phyloP scores from a whole-genome alignment of 2,113 vertebrate genomes.

The Numida meleagris region DNA sequence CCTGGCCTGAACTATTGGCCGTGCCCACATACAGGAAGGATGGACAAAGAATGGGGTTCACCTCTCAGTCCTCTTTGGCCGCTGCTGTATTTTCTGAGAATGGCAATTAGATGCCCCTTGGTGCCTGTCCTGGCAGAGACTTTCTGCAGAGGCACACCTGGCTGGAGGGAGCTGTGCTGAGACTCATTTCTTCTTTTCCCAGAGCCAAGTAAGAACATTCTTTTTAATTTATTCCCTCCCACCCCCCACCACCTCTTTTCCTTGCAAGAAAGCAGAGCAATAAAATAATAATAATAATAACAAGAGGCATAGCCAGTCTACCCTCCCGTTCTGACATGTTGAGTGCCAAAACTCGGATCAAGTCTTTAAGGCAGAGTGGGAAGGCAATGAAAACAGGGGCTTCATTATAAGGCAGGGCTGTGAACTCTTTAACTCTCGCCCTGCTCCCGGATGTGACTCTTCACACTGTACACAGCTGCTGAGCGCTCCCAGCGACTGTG shows the following conservation, averaged over 20 bases:
- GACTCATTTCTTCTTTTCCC: not conserved
- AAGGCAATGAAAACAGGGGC: slow-evolving; percentile 51
- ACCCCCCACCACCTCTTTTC: not conserved
- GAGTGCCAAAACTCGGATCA: slow-evolving; percentile 45
- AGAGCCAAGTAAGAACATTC: not conserved
- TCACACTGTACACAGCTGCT: slow-evolving; percentile 34
- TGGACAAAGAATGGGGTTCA: not conserved
- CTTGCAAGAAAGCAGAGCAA: not conserved
- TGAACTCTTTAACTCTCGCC: slow-evolving; percentile 36
- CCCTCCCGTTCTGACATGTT: slow-evolving; percentile 8
- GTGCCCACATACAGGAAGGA: rapidly evolving
- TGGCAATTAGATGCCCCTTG: not conserved
- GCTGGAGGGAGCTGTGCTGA: not conserved
- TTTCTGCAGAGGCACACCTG: not conserved
- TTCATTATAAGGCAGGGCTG: slow-evolving; percentile 47
- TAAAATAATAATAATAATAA: slow-evolving; percentile 8
- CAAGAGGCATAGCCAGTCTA: not conserved
- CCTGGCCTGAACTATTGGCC: not conserved
- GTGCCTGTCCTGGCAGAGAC: not conserved
- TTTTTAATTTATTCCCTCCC: not conserved
- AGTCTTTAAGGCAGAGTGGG: slow-evolving; percentile 12
- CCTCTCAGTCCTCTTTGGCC: not conserved
- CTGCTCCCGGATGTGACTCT: slow-evolving; percentile 36
- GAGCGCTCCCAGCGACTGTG: slow-evolving; percentile 54
- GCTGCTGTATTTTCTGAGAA: not conserved